Base-by-base conservation (phyloP, 2,797 vertebrate species). In the Peromyscus aztecus region DNA sequence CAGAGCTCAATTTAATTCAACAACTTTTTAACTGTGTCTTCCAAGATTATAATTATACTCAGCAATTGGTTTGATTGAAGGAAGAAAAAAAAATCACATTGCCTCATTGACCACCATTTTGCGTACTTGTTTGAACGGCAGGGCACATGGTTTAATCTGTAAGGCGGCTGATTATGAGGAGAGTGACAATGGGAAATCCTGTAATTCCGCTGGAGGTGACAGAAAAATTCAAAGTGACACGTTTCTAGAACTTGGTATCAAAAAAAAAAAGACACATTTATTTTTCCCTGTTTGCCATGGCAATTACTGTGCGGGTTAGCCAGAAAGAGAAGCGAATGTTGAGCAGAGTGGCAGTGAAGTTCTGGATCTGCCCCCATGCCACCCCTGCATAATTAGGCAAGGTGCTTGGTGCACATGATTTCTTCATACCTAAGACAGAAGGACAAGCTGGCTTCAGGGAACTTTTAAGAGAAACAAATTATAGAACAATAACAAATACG, bases 1-100 rank as follows among this genome's bases (percentile, higher is more conserved):
- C 96, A 97, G 94, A 97, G 96, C 92, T 95, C 97, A 94, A 93
- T 97, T 97, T 96, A 95, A 98, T 96, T 96, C 92, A 89, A 91
- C 95, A 94, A 96, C 92, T 91, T 96, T 97, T 97, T 87, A 97
- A 96, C 96, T 91, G 80, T 91, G 82, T 93, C 89, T 92, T 95
- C 92, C 78, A 92, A 97, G 92, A 92, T 96, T 96, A 97, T 96
- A 97, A 97, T 98, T 97, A 95, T 87, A 85, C 29, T 46, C 16
- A 96, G 95, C 78, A 84, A 73, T 55, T 73, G 95, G n/a, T 84
- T 95, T 95, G 96, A 96, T 93, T 93, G 89, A 94, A 78, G n/a
- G 76, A 59, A 78, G 86, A 27, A 13, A 80, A 14, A 90, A 93
- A 87, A 82, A 29, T 37, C 77, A 43, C 6, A 21, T 49, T 80